A percentile compares a stretch with the other conserved stretches of the same genome.
phyloP scores from a whole-genome alignment of 1,140 invertebrate species.

The Phymastichus coffea region DNA sequence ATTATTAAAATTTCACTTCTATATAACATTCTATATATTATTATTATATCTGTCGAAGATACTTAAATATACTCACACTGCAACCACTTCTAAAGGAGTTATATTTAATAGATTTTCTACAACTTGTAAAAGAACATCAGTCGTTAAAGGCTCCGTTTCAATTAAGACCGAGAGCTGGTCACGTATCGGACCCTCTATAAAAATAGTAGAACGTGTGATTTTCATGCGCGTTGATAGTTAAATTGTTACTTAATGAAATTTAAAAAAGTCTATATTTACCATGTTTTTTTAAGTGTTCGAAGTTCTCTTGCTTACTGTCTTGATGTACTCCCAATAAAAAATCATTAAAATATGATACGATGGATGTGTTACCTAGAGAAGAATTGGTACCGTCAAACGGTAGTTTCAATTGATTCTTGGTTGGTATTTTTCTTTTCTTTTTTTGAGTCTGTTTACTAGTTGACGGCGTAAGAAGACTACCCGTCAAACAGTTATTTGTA shows the following conservation, averaged over 20 bases:
- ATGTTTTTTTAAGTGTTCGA: no score
- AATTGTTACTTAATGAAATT: no score
- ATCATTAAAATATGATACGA: not conserved
- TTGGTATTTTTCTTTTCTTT: not conserved
- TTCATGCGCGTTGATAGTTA: no score
- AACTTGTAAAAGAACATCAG: slow-evolving; percentile 31
- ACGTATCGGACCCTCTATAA: no score
- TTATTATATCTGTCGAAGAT: not conserved
- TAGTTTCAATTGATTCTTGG: not conserved
- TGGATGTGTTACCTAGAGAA: not conserved
- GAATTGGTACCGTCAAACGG: slow-evolving; percentile 5
- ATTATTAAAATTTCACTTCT: not conserved
- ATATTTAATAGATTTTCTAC: slow-evolving; percentile 28
- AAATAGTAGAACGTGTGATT: no score
- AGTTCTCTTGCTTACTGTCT: no score
- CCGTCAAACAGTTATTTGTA: no score
- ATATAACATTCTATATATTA: not conserved
- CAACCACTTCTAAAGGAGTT: slow-evolving; percentile 10
- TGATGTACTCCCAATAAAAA: no score
- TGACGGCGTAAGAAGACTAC: no score
- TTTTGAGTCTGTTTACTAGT: no score
- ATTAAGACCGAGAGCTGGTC: slow-evolving; percentile 34
- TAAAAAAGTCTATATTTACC: no score
- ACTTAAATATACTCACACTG: slow-evolving; percentile 29
- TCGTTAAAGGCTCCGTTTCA: slow-evolving; percentile 35